Evolutionary conservation across 2,113 vertebrate species (phyloP), one percentile per base, ranked within the genome.

Genomic region (Nycticebus coucang): DNA sequence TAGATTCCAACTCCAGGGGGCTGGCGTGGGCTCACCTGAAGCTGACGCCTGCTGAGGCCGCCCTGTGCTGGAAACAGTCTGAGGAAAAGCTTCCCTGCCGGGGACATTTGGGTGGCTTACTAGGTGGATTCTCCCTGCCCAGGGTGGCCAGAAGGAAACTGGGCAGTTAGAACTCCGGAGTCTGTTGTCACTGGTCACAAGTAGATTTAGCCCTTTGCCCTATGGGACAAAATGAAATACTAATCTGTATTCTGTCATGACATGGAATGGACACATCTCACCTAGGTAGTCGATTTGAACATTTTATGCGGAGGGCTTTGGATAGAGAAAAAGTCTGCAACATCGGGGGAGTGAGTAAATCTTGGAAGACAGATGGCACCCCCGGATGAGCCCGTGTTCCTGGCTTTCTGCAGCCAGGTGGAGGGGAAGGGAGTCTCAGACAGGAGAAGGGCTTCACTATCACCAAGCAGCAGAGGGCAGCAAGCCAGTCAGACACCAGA

Each of bases 1-100:
- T 10, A 60, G 30, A 81, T 78, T 72, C 30, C 41, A 59, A 4
- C 19, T 81, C 21, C n/a, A 0, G 0, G 24, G 33, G 37, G 13
- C 14, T 14, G 5, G 62, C 28, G 94, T 10, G 9, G 64, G 4
- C 28, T 92, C 77, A 72, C 13, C 26, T 53, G 45, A 86, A 89
- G 88, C 33, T 79, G 22, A 95, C 90, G 72, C 1, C 21, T 4
- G 68, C n/a, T 66, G 74, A 92, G 62, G n/a, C 11, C 60, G 79
- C 24, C 18, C 13, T 45, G 74, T 64, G 0, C 26, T 78, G 24
- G 5, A 88, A 85, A 90, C 14, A 24, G 24, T 24, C 30, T 60
- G 57, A 86, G 17, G 86, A 78, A 74, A 55, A 6, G 37, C 21
- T 59, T 74, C 33, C 82, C 4, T 87, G 35, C 22, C 57, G 88